Evolutionary conservation across 2,113 vertebrate species (phyloP).

Genomic region (Garra rufa): DNA sequence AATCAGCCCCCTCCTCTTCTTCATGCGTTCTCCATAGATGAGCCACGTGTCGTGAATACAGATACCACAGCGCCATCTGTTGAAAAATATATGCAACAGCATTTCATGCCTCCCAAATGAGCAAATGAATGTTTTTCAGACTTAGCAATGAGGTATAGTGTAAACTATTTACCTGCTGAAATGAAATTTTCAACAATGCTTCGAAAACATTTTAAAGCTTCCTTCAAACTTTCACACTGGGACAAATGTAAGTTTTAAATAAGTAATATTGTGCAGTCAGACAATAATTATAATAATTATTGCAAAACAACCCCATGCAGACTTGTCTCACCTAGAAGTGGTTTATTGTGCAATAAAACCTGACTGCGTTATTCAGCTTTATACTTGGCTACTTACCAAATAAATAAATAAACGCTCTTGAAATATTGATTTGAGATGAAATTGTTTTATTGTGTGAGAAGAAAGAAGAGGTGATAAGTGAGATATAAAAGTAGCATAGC

Average conservation of each 20-base stretch:
- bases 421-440: not conserved
- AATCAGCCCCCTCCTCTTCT: constrained; percentile 28
- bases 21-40: constrained; percentile 23
- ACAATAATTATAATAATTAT: not conserved
- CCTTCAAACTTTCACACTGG: not conserved
- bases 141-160: not conserved
- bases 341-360: not conserved
- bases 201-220: not conserved
- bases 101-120: not conserved
- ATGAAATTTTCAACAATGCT: not conserved
- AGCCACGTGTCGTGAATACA: constrained; percentile 34
- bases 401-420: not conserved
- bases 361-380: not conserved
- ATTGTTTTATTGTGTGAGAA: not conserved
- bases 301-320: not conserved
- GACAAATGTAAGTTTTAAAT: not conserved
- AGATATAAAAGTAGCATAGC: not conserved
- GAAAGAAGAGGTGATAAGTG: not conserved
- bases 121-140: not conserved
- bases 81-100: not conserved
- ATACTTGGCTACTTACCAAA: not conserved
- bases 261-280: not conserved
- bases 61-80: constrained; percentile 73
- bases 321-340: not conserved
- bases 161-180: not conserved